Evolutionary conservation across 1,140 invertebrate species (phyloP).

Genomic region (Brachionus koreanus): DNA sequence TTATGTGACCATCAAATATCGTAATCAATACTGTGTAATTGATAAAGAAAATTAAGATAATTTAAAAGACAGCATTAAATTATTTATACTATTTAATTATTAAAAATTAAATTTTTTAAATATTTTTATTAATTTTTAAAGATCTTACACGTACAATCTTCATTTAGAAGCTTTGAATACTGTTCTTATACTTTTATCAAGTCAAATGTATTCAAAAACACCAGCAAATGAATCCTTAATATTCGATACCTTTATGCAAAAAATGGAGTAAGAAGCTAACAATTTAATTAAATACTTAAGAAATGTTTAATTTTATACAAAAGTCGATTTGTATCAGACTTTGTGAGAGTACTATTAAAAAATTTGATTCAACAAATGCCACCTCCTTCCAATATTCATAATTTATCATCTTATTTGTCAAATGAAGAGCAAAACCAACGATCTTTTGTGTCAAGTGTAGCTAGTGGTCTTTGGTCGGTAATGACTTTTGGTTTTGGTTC

Average conservation of each 20-base stretch:
- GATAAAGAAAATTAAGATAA: no score
- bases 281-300: not conserved
- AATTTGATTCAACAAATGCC: conserved; percentile 72
- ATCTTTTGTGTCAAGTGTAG: conserved; percentile 50
- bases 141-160: conserved; percentile 40
- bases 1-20: no score
- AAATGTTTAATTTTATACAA: conserved; percentile 66
- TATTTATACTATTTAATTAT: no score
- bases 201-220: conserved; percentile 75
- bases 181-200: conserved; percentile 76
- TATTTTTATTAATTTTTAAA: no score
- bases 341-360: conserved; percentile 72
- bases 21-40: no score
- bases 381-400: not conserved
- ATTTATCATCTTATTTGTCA: conserved; percentile 64
- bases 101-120: not conserved
- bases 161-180: conserved; percentile 80
- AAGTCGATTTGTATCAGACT: conserved; percentile 68
- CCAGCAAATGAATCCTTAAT: conserved; percentile 66
- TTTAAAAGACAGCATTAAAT: no score
- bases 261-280: conserved; percentile 56
- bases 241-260: conserved; percentile 62
- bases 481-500: conserved; percentile 65
- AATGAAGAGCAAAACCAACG: conserved; percentile 64
- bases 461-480: conserved; percentile 74